These are phyloP conservation scores for Xenentodon cancila DNA, from an alignment of 2,797 vertebrate species.

Conservation along the genomic window DNA sequence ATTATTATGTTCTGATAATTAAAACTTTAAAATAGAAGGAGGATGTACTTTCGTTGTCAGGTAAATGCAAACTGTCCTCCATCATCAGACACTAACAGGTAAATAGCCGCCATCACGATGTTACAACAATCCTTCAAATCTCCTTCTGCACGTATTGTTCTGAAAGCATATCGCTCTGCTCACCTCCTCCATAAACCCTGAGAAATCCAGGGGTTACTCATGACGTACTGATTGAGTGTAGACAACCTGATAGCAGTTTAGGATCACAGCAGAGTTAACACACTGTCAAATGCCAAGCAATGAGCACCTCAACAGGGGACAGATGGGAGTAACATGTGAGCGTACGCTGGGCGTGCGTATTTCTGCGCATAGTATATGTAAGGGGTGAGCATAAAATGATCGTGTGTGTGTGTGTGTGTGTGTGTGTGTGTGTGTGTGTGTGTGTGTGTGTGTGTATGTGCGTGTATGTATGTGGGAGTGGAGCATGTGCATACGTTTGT, in stretches of 20 bases:
- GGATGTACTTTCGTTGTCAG: too few relatives aligned
- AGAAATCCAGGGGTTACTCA: slow-evolving; percentile 60
- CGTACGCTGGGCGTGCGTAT: slow-evolving; percentile 65
- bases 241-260: slow-evolving; percentile 77
- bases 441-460: slow-evolving; percentile 77
- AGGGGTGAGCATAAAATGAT: slow-evolving; percentile 63
- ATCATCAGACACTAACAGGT: not conserved
- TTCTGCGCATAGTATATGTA: slow-evolving; percentile 58
- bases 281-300: slow-evolving; percentile 75
- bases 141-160: slow-evolving; percentile 51
- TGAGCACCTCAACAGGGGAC: slow-evolving; percentile 71
- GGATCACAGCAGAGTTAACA: slow-evolving; percentile 74
- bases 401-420: slow-evolving; percentile 60
- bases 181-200: slow-evolving; percentile 54
- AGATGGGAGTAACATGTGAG: slow-evolving; percentile 68
- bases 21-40: too few relatives aligned
- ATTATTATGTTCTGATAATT: too few relatives aligned
- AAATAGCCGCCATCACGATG: slow-evolving; percentile 12
- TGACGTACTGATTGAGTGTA: slow-evolving; percentile 71
- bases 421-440: slow-evolving; percentile 46
- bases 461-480: slow-evolving; percentile 35
- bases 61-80: not conserved
- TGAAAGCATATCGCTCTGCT: slow-evolving; percentile 44
- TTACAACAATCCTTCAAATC: slow-evolving; percentile 26
- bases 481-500: slow-evolving; percentile 59